Conservation (phyloP, 2,797 vertebrate species). For the Pseudomugil tenellus region DNA sequence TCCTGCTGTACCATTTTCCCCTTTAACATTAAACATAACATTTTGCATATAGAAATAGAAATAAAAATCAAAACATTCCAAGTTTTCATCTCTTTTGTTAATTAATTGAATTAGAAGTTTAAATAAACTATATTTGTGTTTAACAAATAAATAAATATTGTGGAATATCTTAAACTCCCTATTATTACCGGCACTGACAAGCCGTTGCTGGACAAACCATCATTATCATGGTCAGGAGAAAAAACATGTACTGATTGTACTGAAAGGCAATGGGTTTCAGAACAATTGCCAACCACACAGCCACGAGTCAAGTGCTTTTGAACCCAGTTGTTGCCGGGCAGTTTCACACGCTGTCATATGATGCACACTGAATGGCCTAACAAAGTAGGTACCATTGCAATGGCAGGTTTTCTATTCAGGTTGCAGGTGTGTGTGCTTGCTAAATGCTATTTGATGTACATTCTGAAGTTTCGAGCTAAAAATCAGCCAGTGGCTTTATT, state of each 20-base stretch:
- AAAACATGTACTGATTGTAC: background rate
- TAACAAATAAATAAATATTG: background rate
- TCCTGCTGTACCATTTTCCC: background rate
- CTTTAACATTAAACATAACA: background rate
- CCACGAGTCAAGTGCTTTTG: slow-evolving; percentile 61
- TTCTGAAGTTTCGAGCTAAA: slow-evolving; percentile 49
- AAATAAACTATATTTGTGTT: background rate
- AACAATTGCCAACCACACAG: slow-evolving; percentile 48
- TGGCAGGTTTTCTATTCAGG: slow-evolving; percentile 37
- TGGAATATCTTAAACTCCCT: background rate
- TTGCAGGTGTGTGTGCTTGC: slow-evolving; percentile 37
- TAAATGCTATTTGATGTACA: slow-evolving; percentile 34
- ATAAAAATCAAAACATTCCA: background rate
- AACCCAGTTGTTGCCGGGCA: slow-evolving; percentile 55
- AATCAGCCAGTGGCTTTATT: slow-evolving; percentile 24
- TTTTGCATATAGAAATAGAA: background rate
- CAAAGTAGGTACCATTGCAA: slow-evolving; percentile 28
- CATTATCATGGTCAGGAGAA: background rate
- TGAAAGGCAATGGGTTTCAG: slow-evolving; percentile 38
- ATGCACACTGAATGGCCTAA: slow-evolving; percentile 34
- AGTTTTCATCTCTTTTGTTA: background rate
- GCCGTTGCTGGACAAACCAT: too few relatives aligned
- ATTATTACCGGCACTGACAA: too few relatives aligned
- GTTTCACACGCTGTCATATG: slow-evolving; percentile 31
- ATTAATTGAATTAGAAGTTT: background rate